Evolutionary conservation across 2,113 vertebrate genomes (phyloP).

Genomic region (Ceuthmochares aereus): DNA sequence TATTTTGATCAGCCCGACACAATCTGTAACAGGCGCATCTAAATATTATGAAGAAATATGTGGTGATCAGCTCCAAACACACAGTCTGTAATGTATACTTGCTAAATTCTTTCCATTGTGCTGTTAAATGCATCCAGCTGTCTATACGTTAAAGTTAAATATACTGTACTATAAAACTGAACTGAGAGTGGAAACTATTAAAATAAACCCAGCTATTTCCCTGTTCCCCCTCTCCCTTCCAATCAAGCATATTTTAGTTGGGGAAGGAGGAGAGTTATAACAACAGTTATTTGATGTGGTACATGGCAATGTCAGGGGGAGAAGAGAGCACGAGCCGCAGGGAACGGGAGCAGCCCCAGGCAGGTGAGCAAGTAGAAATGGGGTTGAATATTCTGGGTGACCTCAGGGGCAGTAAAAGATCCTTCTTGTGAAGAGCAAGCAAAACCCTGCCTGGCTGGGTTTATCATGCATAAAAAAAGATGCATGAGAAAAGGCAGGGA

Average conservation of each 20-base stretch:
- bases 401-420: background rate
- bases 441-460: background rate
- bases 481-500: background rate
- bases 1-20: slow-evolving; percentile 47
- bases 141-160: slow-evolving; percentile 73
- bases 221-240: slow-evolving; percentile 11
- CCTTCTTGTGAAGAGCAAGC: background rate
- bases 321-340: background rate
- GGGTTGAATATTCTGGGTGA: background rate
- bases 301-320: slow-evolving; percentile 8
- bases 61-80: slow-evolving; percentile 57
- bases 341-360: background rate
- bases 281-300: slow-evolving; percentile 52
- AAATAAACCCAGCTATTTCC: slow-evolving; percentile 72
- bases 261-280: slow-evolving; percentile 48
- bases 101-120: slow-evolving; percentile 71
- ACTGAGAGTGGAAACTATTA: slow-evolving; percentile 74
- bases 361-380: background rate
- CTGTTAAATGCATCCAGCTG: slow-evolving; percentile 77
- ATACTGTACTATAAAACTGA: slow-evolving; percentile 73
- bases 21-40: slow-evolving; percentile 24
- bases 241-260: slow-evolving; percentile 68
- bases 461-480: background rate
- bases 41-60: slow-evolving; percentile 65
- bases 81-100: slow-evolving; percentile 62